A percentile compares a stretch with the other conserved stretches of the same genome.
phyloP scores from a whole-genome alignment of 2,113 vertebrate genomes.

The Galeopterus variegatus region DNA sequence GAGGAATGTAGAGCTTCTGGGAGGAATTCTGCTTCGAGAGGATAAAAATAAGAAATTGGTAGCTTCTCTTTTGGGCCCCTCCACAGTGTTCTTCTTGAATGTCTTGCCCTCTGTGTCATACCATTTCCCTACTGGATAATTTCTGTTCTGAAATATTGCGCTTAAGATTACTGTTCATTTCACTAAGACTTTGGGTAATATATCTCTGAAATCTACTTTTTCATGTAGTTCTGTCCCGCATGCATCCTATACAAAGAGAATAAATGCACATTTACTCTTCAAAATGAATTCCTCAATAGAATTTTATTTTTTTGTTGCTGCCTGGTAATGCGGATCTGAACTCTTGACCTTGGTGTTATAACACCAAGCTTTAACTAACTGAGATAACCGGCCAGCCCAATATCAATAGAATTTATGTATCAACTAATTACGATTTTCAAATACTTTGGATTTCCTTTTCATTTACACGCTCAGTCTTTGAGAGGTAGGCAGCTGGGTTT shows the following conservation, averaged over 20 bases:
- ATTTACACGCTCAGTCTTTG: background rate
- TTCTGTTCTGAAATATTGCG: slow-evolving; percentile 2
- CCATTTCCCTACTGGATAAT: slow-evolving; percentile 32
- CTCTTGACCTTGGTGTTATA: too few relatives aligned
- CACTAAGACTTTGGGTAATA: background rate
- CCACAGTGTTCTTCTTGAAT: slow-evolving; percentile 13
- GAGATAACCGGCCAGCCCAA: too few relatives aligned
- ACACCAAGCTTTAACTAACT: too few relatives aligned
- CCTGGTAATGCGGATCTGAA: too few relatives aligned
- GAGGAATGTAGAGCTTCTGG: slow-evolving; percentile 76
- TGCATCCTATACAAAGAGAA: background rate
- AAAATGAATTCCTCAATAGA: background rate
- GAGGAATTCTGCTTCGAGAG: slow-evolving; percentile 74
- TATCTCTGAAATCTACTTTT: background rate
- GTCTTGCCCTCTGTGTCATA: background rate
- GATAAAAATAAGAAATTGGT: slow-evolving; percentile 79
- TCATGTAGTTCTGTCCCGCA: background rate
- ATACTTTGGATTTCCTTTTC: slow-evolving; percentile 58
- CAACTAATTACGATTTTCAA: background rate
- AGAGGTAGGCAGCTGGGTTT: slow-evolving; percentile 43
- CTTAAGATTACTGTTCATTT: background rate
- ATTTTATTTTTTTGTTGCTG: too few relatives aligned
- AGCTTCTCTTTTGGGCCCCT: slow-evolving; percentile 38
- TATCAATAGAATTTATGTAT: background rate
- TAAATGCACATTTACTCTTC: background rate